Evolutionary conservation across 2,888 invertebrate genomes (phyloP).

Genomic region (Monoplex corrugatus): DNA sequence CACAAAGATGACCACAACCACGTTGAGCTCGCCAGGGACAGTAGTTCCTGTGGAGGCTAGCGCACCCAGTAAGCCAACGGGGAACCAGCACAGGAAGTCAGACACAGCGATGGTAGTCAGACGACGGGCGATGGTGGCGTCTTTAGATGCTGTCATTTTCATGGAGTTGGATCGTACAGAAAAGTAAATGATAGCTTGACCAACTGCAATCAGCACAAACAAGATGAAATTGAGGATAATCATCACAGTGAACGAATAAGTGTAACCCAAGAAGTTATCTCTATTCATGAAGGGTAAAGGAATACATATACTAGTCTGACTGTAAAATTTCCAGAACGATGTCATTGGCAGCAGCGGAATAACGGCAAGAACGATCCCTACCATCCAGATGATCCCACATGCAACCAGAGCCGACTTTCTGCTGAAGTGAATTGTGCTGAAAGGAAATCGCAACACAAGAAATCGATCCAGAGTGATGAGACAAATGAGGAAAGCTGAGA

Average conservation of each 20-base stretch:
- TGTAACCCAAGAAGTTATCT: constrained; percentile 76
- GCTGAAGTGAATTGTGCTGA: not conserved
- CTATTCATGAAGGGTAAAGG: constrained; percentile 76
- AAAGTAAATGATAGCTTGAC: constrained; percentile 77
- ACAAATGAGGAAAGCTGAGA: constrained; percentile 42
- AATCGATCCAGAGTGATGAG: constrained; percentile 51
- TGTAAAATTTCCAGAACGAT: constrained; percentile 68
- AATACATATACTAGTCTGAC: constrained; percentile 76
- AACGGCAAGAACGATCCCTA: constrained; percentile 68
- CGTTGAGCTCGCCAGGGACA: not conserved
- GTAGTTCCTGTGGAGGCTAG: not conserved
- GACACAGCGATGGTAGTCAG: not conserved
- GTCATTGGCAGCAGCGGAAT: constrained; percentile 73
- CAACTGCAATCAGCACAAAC: constrained; percentile 73
- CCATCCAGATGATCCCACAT: constrained; percentile 68
- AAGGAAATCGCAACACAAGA: constrained; percentile 45
- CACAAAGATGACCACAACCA: constrained; percentile 12
- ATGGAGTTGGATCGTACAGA: constrained; percentile 55
- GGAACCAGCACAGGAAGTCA: constrained; percentile 15
- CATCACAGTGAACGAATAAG: constrained; percentile 77
- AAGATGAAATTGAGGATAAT: constrained; percentile 74
- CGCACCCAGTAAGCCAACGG: not conserved
- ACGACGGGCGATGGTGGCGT: not conserved
- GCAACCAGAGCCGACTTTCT: not conserved
- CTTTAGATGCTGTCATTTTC: not conserved